These are phyloP conservation scores for Frankliniella fusca DNA, from an alignment of 2,888 invertebrate genomes.

Conservation along the genomic window DNA sequence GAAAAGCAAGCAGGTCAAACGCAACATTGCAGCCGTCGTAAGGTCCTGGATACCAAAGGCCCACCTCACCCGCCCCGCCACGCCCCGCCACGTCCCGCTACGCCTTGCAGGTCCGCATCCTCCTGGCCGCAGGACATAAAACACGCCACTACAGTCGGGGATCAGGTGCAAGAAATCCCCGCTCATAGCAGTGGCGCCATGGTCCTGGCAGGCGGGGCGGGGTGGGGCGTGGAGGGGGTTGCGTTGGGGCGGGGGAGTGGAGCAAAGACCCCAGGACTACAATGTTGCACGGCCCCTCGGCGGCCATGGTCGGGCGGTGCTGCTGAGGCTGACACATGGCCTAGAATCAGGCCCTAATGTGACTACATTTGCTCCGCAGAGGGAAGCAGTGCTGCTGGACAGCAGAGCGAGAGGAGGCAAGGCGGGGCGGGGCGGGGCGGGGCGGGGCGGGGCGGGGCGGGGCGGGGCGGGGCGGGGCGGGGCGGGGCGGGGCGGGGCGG, in stretches of 20 bases:
- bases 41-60: too few species aligned
- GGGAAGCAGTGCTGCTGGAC: too few species aligned
- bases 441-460: too few species aligned
- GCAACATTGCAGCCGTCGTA: too few species aligned
- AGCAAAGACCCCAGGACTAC: not conserved
- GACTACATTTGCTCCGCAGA: slow-evolving; percentile 1
- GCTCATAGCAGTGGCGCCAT: not conserved
- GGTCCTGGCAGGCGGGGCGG: not conserved
- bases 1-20: too few species aligned
- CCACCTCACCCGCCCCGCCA: too few species aligned
- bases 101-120: too few species aligned
- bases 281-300: not conserved
- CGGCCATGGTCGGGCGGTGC: not conserved
- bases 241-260: not conserved
- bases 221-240: not conserved
- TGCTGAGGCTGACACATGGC: not conserved
- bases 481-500: too few species aligned
- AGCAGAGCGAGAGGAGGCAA: too few species aligned
- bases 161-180: slow-evolving; percentile 10
- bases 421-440: too few species aligned
- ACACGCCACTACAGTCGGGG: not conserved
- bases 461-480: too few species aligned
- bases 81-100: too few species aligned
- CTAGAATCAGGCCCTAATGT: not conserved
- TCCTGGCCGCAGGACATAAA: not conserved